Evolutionary conservation across 1,140 invertebrate genomes (phyloP).

Genomic region (Geopemphigus sp.): DNA sequence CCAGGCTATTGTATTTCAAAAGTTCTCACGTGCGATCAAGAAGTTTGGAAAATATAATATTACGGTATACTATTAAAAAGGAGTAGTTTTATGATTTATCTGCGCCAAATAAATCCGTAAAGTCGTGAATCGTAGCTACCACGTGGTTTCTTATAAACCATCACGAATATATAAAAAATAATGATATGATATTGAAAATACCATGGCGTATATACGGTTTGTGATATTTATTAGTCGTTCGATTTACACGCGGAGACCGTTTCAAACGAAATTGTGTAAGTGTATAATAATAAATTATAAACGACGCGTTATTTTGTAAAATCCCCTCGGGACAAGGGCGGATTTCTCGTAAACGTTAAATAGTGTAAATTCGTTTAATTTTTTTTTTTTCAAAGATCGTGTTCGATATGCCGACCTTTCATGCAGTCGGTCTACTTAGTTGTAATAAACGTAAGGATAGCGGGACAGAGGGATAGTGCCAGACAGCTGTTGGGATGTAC

Average conservation of each 20-base stretch:
- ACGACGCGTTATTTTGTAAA: neutral
- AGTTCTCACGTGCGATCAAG: no score
- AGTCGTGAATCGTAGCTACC: no score
- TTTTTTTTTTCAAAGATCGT: constrained; percentile 12
- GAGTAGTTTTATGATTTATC: no score
- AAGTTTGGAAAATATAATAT: no score
- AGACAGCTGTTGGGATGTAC: constrained; percentile 4
- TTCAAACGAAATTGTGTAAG: no score
- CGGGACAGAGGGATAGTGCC: neutral
- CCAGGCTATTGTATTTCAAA: no score
- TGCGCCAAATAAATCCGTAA: no score
- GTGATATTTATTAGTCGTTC: neutral
- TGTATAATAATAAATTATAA: no score
- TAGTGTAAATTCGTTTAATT: neutral
- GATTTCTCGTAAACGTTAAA: constrained; percentile 40
- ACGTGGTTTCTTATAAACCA: no score
- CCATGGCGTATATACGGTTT: neutral
- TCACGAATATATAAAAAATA: no score
- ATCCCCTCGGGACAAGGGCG: constrained; percentile 36
- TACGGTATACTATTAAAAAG: no score
- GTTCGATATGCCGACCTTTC: constrained; percentile 17
- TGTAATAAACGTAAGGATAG: neutral
- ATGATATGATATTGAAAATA: no score
- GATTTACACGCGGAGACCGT: neutral
- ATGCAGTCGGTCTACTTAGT: neutral